Evolutionary conservation across 1,140 invertebrate species (phyloP), one percentile per base, ranked within the genome.

Genomic region (Calliopsis andreniformis): DNA sequence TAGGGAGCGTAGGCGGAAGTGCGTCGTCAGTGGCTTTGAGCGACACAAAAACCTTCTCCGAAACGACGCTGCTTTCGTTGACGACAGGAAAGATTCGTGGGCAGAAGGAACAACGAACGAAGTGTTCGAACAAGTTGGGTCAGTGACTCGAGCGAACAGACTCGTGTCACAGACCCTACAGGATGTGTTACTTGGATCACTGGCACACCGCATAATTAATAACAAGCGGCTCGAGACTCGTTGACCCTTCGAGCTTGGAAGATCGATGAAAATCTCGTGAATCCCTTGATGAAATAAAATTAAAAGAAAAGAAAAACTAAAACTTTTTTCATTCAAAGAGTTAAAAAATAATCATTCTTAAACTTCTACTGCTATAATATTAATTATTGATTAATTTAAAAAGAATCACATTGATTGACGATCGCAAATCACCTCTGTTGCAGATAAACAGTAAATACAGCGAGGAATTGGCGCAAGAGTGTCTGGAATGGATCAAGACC

Each of bases 371-470:
- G n/a, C n/a, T n/a, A n/a, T n/a, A n/a, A n/a, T n/a, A n/a, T n/a
- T n/a, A n/a, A n/a, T n/a, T n/a, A n/a, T n/a, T n/a, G n/a, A n/a
- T n/a, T n/a, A n/a, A n/a, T n/a, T 5, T 12, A 8, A 39, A 53
- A 53, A 25, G 16, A 12, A 42, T 42, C 20, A 6, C n/a, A 76
- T 10, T 39, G 14, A 47, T 16, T 55, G 8, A 45, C 18, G 10
- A 61, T 43, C 20, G 14, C 3, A 20, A 78, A 83, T 69, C 51
- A 59, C 53, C 51, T 69, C 66, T 79, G 67, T 95, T 95, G 28
- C 93, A 98, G 98, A 97, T 98, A 76, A 97, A 97, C 90, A 97
- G 96, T 89, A 99, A 99, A 93, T 99, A 98, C 93, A 98, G 96
- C 89, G 97, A 98, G 90, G 96, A 98, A 87, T 94, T 98, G 78